Percentiles rank a stretch among this genome's conserved stretches.
These are phyloP conservation scores for Sesamia nonagrioides DNA, from an alignment of 1,140 invertebrate species.

Conservation along the genomic window DNA sequence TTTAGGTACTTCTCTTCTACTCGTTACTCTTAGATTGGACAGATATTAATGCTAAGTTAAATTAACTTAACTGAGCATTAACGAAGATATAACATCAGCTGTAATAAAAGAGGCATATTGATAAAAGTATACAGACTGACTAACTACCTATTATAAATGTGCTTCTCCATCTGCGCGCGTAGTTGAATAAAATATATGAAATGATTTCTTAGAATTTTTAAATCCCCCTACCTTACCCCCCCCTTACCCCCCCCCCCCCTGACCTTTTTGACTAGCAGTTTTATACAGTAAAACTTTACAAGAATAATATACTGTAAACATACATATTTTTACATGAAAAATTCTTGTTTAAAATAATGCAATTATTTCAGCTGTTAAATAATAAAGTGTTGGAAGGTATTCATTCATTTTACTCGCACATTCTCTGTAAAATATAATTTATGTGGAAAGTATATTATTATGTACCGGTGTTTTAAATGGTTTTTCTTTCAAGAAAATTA, in stretches of 20 bases:
- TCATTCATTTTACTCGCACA: conserved; percentile 2
- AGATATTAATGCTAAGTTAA: too few species aligned
- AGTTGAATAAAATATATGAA: not conserved
- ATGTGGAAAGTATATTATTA: not conserved
- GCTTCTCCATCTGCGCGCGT: not conserved
- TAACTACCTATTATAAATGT: not conserved
- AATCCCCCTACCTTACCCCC: too few species aligned
- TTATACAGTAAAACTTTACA: too few species aligned
- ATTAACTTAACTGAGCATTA: too few species aligned
- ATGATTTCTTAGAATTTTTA: not conserved
- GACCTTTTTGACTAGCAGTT: too few species aligned
- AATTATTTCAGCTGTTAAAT: conserved; percentile 5
- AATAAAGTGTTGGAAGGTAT: not conserved
- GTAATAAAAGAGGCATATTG: not conserved
- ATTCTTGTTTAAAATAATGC: not conserved
- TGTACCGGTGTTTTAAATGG: not conserved
- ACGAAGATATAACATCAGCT: not conserved
- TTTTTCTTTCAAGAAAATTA: not conserved
- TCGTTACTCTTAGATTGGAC: too few species aligned
- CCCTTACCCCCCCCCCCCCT: too few species aligned
- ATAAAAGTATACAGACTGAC: not conserved
- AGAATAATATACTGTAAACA: not conserved
- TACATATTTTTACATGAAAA: not conserved
- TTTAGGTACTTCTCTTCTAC: too few species aligned
- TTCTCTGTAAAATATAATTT: not conserved